Percentiles rank a stretch among this genome's conserved stretches.
These are phyloP conservation scores for Tyria jacobaeae DNA, from an alignment of 2,888 invertebrate species.

Conservation along the genomic window DNA sequence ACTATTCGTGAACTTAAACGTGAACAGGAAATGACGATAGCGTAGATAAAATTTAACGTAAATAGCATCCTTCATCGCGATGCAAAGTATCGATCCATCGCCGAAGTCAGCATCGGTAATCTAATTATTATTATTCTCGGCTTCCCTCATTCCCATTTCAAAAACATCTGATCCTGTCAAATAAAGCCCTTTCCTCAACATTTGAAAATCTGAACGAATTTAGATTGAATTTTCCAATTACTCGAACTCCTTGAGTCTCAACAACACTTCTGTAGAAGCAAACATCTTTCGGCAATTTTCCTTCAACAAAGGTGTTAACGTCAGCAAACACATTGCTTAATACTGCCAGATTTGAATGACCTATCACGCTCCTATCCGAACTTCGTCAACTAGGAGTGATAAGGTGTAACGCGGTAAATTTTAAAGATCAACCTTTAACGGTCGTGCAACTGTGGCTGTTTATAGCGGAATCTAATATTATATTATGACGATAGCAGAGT, in stretches of 20 bases:
- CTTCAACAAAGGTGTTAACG: conserved; percentile 66
- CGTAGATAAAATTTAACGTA: conserved; percentile 26
- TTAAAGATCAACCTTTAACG: conserved; percentile 70
- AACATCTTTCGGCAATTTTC: conserved; percentile 73
- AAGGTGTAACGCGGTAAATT: conserved; percentile 45
- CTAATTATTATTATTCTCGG: conserved; percentile 37
- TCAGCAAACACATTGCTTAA: conserved; percentile 65
- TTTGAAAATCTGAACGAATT: conserved; percentile 60
- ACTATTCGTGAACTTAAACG: conserved; percentile 42
- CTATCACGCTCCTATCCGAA: conserved; percentile 41
- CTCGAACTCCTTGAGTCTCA: conserved; percentile 53
- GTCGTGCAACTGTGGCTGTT: conserved; percentile 64
- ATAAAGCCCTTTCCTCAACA: conserved; percentile 29
- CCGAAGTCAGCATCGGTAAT: conserved; percentile 34
- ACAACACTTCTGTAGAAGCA: conserved; percentile 62
- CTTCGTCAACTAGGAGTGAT: conserved; percentile 26
- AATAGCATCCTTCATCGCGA: conserved; percentile 18
- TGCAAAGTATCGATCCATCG: conserved; percentile 11
- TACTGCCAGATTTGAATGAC: conserved; percentile 55
- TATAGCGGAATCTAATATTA: conserved; percentile 80
- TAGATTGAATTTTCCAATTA: conserved; percentile 72
- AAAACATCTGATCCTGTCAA: conserved; percentile 36
- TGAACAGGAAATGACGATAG: conserved; percentile 27
- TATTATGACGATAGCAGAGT: conserved; percentile 72
- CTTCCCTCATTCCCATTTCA: conserved; percentile 29